Base-by-base conservation (phyloP, 1,140 invertebrate species). In the Antheraea pernyi region DNA sequence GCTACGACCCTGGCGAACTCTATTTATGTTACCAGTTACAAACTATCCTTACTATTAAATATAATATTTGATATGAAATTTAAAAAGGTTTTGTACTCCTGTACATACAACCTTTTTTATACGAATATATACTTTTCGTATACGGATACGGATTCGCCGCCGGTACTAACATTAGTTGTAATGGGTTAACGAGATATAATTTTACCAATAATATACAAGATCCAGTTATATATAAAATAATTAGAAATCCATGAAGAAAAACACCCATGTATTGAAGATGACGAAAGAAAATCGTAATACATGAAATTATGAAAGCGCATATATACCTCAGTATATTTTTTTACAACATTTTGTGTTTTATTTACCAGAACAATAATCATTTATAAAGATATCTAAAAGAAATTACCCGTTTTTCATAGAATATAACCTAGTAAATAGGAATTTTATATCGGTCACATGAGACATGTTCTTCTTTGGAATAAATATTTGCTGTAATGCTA, bases 361-460 rank as follows among this genome's bases (percentile, higher is more conserved):
- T 53, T 16, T 16, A 53, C 46, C 13, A 53, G 13, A 53, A 53
- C 5, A 30, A 2, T 30, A 30, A 30, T 30, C 4, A 30, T 30
- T 30, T 30, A 30, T 4, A 30, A 30, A 42, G 39, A 11, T 42
- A 53, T 53, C 7, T 53, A 16, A 53, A 16, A 53, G 39, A 7
- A 6, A 13, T 80, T 81, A 91, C 89, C 88, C 83, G 85, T 88
- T 88, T 83, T 91, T 91, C 73, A 89, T 71, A 72, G 88, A 84
- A 86, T 85, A 89, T 83, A 91, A 85, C 82, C 89, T 89, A 83
- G 82, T 83, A 77, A 91, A 79, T 65, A 91, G 71, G 70, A 86
- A 73, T 89, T 91, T 91, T 71, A 90, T 82, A 66, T 91, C 89
- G 37, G 85, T 80, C 68, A 89, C 83, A 80, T 91, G 89, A 74